phyloP scores from a whole-genome alignment of 1,140 invertebrate genomes.

The Diuraphis noxia region DNA sequence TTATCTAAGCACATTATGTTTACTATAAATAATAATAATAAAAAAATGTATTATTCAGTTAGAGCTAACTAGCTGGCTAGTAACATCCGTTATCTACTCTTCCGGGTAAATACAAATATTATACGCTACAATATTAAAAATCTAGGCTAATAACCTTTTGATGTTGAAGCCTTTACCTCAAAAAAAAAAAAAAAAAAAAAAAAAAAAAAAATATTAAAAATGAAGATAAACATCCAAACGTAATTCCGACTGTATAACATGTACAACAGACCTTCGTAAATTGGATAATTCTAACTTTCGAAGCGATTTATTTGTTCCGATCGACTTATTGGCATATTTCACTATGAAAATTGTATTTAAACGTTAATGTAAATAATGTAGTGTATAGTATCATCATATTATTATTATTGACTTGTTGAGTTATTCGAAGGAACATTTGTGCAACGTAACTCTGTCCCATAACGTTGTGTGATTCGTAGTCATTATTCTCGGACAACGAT shows the following conservation, averaged over 20 bases:
- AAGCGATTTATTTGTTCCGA: background rate
- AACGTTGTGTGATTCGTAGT: background rate
- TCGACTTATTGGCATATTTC: background rate
- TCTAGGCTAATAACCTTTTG: no score
- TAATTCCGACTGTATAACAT: background rate
- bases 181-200: no score
- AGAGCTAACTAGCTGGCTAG: no score
- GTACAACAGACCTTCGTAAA: background rate
- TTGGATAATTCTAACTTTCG: background rate
- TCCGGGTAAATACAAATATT: background rate
- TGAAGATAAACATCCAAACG: background rate
- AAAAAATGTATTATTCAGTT: background rate
- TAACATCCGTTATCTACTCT: background rate
- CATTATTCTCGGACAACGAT: background rate
- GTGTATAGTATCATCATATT: background rate
- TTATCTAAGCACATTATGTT: background rate
- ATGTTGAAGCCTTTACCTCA: no score
- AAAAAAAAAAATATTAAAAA: slow-evolving; percentile 18
- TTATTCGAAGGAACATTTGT: background rate
- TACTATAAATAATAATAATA: background rate
- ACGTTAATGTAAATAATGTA: background rate
- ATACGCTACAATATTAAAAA: background rate
- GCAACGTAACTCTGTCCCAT: background rate
- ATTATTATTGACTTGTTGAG: no score
- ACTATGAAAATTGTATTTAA: background rate